Conservation (phyloP, 2,888 invertebrate species). For the Tetheella fluctuosa region DNA sequence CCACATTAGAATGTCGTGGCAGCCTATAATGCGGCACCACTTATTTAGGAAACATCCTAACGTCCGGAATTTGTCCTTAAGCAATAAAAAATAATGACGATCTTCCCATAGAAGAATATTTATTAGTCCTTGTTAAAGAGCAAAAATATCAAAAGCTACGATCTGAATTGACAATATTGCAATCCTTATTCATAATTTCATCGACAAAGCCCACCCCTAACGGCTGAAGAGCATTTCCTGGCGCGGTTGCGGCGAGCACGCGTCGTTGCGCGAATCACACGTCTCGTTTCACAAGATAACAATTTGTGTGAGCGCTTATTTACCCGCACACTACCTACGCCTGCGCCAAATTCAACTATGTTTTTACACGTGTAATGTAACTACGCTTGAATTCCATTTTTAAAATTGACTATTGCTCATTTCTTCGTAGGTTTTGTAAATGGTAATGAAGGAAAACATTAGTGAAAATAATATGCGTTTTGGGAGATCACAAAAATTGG, state of each 20-base stretch:
- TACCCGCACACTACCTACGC: conserved; percentile 67
- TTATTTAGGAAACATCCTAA: too few species aligned
- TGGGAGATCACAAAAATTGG: too few species aligned
- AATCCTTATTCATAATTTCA: conserved; percentile 12
- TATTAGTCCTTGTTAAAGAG: too few species aligned
- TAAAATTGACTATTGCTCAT: not conserved
- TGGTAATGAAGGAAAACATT: not conserved
- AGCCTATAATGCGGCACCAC: too few species aligned
- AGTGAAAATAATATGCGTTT: not conserved
- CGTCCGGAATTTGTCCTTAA: too few species aligned
- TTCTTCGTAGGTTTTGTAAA: too few species aligned
- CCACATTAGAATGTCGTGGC: too few species aligned
- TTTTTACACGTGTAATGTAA: conserved; percentile 22
- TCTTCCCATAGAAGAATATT: too few species aligned
- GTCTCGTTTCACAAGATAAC: conserved; percentile 84
- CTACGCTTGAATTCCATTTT: not conserved
- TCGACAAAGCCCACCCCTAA: conserved; percentile 56
- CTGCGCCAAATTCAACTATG: conserved; percentile 73
- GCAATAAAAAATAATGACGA: too few species aligned
- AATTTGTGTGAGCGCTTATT: conserved; percentile 81
- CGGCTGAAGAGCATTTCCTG: conserved; percentile 72
- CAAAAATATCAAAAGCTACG: not conserved
- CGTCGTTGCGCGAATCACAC: conserved; percentile 82
- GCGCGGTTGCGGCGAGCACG: conserved; percentile 72
- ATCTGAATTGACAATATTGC: not conserved